Conservation (phyloP, 2,888 invertebrate genomes). For the Scaptomyza reducta region DNA sequence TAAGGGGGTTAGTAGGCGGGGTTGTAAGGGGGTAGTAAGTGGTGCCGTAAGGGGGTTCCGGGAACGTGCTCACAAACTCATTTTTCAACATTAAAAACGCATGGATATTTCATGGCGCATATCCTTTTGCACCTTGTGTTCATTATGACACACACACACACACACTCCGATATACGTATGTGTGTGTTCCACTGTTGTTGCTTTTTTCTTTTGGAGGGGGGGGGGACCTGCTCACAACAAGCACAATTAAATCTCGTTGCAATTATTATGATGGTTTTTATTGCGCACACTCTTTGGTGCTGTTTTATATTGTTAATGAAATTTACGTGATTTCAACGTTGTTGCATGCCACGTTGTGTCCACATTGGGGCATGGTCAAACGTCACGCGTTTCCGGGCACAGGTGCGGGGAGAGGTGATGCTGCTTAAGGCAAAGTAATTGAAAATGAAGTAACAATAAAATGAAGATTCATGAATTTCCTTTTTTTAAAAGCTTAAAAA, state of each 20-base stretch:
- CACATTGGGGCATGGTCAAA: too few relatives aligned
- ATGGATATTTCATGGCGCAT: conserved; percentile 67
- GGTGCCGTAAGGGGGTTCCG: too few relatives aligned
- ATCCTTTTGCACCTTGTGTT: conserved; percentile 67
- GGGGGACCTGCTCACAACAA: conserved; percentile 22
- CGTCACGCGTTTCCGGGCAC: too few relatives aligned
- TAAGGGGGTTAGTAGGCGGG: too few relatives aligned
- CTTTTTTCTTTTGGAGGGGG: conserved; percentile 7
- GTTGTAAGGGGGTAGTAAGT: too few relatives aligned
- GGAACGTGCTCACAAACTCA: conserved; percentile 66
- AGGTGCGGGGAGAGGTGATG: too few relatives aligned
- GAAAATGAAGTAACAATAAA: too few relatives aligned
- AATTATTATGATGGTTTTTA: conserved; percentile 67
- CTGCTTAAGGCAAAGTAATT: too few relatives aligned
- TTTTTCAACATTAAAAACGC: conserved; percentile 76
- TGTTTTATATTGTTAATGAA: conserved; percentile 63
- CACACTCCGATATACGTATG: neutral
- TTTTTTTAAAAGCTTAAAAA: too few relatives aligned
- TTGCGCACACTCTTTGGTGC: conserved; percentile 21
- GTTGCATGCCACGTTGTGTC: neutral
- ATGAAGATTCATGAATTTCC: too few relatives aligned
- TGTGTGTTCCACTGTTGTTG: conserved; percentile 23
- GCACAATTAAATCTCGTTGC: conserved; percentile 71
- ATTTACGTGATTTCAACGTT: conserved; percentile 65
- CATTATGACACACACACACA: conserved; percentile 44